These are phyloP conservation scores for Myxocyprinus asiaticus DNA, from an alignment of 2,113 vertebrate species.

Conservation along the genomic window DNA sequence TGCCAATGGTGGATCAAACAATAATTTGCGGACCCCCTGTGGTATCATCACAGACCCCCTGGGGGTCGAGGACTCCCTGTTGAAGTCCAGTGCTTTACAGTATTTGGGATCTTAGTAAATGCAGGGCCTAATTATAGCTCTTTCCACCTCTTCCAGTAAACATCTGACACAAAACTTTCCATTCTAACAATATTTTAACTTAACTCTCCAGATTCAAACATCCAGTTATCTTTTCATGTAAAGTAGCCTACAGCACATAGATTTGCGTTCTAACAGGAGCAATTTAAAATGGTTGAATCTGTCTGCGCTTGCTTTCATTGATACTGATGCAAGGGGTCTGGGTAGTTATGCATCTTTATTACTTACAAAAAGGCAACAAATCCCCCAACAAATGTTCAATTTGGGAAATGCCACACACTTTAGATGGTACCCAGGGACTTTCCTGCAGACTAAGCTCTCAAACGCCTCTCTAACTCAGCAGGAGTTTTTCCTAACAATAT, in stretches of 20 bases:
- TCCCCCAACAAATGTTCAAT: background rate
- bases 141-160: too few species aligned
- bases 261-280: constrained; percentile 10
- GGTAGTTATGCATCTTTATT: constrained; percentile 13
- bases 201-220: too few species aligned
- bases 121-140: too few species aligned
- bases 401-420: background rate
- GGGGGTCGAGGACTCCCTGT: too few species aligned
- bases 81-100: too few species aligned
- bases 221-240: background rate
- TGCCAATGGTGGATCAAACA: too few species aligned
- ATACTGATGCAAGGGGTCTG: background rate
- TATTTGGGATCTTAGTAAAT: too few species aligned
- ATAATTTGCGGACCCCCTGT: too few species aligned
- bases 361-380: constrained; percentile 9
- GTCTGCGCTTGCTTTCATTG: background rate
- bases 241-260: background rate
- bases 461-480: background rate
- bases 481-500: constrained; percentile 4
- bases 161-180: too few species aligned
- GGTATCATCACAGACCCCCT: too few species aligned
- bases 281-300: constrained; percentile 10
- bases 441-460: constrained; percentile 9
- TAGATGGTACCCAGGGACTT: background rate
- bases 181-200: too few species aligned